These are phyloP conservation scores for Nomada goodeniana DNA, from an alignment of 2,888 invertebrate genomes.

Conservation along the genomic window DNA sequence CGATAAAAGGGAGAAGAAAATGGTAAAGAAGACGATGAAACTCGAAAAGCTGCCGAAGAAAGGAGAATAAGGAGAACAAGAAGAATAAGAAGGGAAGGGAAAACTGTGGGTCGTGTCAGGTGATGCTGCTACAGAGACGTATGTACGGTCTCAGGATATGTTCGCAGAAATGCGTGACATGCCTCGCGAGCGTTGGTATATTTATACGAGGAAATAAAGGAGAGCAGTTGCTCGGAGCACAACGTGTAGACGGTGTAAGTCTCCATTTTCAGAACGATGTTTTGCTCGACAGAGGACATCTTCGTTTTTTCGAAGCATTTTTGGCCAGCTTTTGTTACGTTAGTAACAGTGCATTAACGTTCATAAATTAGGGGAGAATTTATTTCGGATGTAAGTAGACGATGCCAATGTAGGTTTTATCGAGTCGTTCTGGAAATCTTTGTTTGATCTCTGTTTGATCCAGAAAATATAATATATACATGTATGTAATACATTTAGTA, in stretches of 20 bases:
- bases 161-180: constrained; percentile 31
- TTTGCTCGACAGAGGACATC: neutral
- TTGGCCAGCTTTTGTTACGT: neutral
- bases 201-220: constrained; percentile 43
- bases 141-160: constrained; percentile 21
- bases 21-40: neutral
- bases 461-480: too few relatives aligned
- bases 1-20: constrained; percentile 6
- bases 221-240: constrained; percentile 6
- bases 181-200: constrained; percentile 24
- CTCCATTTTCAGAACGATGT: constrained; percentile 9
- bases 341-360: neutral
- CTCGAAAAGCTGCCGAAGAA: constrained; percentile 6
- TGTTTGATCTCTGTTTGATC: too few relatives aligned
- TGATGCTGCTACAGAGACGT: constrained; percentile 33
- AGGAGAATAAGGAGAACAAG: neutral
- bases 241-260: neutral
- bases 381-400: too few relatives aligned
- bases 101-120: constrained; percentile 42
- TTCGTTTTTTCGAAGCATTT: neutral
- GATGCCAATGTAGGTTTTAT: too few relatives aligned
- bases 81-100: neutral
- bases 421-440: too few relatives aligned
- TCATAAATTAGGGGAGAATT: too few relatives aligned
- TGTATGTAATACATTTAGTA: too few relatives aligned